phyloP scores from a whole-genome alignment of 2,797 vertebrate genomes.

The Xiphophorus birchmanni region DNA sequence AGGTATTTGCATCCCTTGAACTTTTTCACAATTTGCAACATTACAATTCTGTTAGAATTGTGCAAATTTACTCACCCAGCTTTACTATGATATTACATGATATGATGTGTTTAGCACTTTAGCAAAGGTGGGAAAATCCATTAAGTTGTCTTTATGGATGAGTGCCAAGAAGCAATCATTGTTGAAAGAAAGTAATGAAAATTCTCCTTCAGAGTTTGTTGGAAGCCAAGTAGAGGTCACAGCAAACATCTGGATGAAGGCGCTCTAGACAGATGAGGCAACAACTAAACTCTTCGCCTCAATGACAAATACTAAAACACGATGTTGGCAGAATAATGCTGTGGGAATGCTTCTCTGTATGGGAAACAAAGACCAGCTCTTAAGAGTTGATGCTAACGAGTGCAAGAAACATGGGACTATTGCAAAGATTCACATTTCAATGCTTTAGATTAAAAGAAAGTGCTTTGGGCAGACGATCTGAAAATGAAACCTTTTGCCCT shows the following conservation, averaged over 20 bases:
- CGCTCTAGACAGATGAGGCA: background rate
- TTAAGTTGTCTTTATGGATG: background rate
- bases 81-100: background rate
- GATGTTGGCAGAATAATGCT: background rate
- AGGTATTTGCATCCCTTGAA: background rate
- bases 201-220: background rate
- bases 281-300: background rate
- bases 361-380: background rate
- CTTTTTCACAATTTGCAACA: background rate
- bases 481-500: background rate
- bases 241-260: background rate
- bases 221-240: background rate
- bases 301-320: background rate
- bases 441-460: background rate
- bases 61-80: background rate
- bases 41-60: background rate
- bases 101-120: background rate
- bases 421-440: background rate
- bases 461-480: background rate
- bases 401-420: background rate
- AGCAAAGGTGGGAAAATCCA: background rate
- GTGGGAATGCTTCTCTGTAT: background rate
- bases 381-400: background rate
- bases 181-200: background rate
- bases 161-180: background rate